phyloP scores from a whole-genome alignment of 2,888 invertebrate species.

The Phasia obesa region DNA sequence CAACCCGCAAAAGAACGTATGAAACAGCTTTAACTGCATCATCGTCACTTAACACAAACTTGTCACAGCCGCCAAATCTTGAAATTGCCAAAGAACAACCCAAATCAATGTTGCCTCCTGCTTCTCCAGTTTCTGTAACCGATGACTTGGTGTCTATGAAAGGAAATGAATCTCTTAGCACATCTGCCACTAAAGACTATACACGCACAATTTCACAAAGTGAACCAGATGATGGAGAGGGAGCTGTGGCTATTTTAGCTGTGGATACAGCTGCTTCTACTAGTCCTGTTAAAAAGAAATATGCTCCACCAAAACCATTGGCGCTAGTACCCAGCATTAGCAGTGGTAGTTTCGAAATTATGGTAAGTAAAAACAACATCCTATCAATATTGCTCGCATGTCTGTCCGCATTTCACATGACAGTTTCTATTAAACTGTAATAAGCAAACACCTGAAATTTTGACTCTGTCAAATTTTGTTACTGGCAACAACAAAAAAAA shows the following conservation, averaged over 20 bases:
- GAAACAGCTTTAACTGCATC: conserved; percentile 77
- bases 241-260: conserved; percentile 60
- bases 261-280: conserved; percentile 36
- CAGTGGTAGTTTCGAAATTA: conserved; percentile 77
- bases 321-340: conserved; percentile 67
- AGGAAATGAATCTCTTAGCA: conserved; percentile 42
- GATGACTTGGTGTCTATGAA: conserved; percentile 57
- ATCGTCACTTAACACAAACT: conserved; percentile 53
- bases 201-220: conserved; percentile 79
- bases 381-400: too few relatives aligned
- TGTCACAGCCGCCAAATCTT: conserved; percentile 59
- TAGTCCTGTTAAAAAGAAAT: conserved; percentile 77
- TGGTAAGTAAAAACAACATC: conserved; percentile 76
- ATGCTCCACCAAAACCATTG: conserved; percentile 71
- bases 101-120: conserved; percentile 66
- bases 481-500: too few relatives aligned
- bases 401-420: too few relatives aligned
- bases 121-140: conserved; percentile 44
- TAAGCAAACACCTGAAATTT: too few relatives aligned
- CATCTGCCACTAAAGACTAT: conserved; percentile 75
- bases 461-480: too few relatives aligned
- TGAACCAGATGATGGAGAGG: conserved; percentile 75
- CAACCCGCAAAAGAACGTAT: conserved; percentile 80
- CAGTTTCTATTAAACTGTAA: too few relatives aligned
- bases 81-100: conserved; percentile 56